phyloP scores from a whole-genome alignment of 2,888 invertebrate genomes.

The Heliconius erato region DNA sequence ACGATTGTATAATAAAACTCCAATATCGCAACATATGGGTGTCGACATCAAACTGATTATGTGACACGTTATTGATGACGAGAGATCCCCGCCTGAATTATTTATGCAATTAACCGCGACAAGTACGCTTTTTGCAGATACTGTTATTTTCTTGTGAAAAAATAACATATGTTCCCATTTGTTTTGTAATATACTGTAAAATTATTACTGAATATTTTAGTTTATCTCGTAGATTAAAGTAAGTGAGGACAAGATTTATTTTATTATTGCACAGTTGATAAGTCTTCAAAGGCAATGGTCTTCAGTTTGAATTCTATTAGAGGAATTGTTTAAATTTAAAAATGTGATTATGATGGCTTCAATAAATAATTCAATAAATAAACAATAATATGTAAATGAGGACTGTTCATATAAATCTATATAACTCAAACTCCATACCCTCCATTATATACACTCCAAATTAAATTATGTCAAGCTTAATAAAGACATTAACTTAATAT shows the following conservation, averaged over 20 bases:
- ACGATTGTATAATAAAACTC: slow-evolving; percentile 29
- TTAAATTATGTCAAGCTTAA: too few species aligned
- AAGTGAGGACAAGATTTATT: background rate
- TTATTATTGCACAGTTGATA: background rate
- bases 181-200: slow-evolving; percentile 26
- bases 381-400: too few species aligned
- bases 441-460: too few species aligned
- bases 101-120: slow-evolving; percentile 54
- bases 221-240: background rate
- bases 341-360: too few species aligned
- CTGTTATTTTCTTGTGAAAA: slow-evolving; percentile 32
- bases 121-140: slow-evolving; percentile 47
- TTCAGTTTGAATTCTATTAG: background rate
- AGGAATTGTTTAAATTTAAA: too few species aligned
- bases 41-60: slow-evolving; percentile 41
- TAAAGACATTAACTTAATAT: too few species aligned
- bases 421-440: too few species aligned
- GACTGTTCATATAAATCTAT: too few species aligned
- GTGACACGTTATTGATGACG: slow-evolving; percentile 47
- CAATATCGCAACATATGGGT: slow-evolving; percentile 39
- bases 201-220: slow-evolving; percentile 10
- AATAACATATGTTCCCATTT: slow-evolving; percentile 31
- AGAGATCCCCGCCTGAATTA: slow-evolving; percentile 52
- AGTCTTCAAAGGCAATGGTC: background rate
- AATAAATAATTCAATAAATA: too few species aligned